Evolutionary conservation across 37 sponge, comb jelly and placozoan species (phyloP).

Genomic region (Chondrilla cf. caribensis): DNA sequence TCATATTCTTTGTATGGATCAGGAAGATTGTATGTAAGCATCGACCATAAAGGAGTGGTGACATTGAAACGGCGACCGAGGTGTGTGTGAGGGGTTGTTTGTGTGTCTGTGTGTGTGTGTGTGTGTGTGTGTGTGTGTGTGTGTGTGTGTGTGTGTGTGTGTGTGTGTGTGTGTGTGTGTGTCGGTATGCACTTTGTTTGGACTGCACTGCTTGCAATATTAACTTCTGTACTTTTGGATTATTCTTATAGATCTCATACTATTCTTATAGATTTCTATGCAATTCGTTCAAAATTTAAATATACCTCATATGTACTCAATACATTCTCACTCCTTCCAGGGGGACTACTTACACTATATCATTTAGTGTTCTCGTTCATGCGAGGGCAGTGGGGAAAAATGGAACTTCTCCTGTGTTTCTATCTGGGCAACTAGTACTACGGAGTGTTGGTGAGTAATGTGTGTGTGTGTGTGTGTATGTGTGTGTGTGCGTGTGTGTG

Average conservation of each 20-base stretch:
- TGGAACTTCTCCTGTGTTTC: not conserved
- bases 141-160: no score
- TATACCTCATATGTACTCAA: not conserved
- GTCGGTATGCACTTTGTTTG: not conserved
- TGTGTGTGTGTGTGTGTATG: slow-evolving; percentile 20
- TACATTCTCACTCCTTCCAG: not conserved
- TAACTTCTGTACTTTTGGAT: not conserved
- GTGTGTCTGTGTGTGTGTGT: slow-evolving; percentile 14
- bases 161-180: slow-evolving; percentile 28
- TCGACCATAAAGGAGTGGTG: not conserved
- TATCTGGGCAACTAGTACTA: not conserved
- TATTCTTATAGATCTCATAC: no score
- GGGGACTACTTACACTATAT: not conserved
- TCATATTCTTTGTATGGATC: not conserved
- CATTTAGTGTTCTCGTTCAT: no score
- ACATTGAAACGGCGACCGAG: not conserved
- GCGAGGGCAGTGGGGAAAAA: not conserved
- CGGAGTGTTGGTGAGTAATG: not conserved
- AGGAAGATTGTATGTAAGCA: not conserved
- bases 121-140: slow-evolving; percentile 22
- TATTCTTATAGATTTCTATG: no score
- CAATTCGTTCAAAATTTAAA: not conserved
- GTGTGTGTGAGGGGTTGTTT: slow-evolving; percentile 11
- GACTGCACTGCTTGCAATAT: not conserved
- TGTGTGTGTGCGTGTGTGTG: slow-evolving; percentile 12